A percentile compares a stretch with the other conserved stretches of the same genome.
These are phyloP conservation scores for Papilio aristodemus DNA, from an alignment of 1,140 invertebrate genomes.

Conservation along the genomic window DNA sequence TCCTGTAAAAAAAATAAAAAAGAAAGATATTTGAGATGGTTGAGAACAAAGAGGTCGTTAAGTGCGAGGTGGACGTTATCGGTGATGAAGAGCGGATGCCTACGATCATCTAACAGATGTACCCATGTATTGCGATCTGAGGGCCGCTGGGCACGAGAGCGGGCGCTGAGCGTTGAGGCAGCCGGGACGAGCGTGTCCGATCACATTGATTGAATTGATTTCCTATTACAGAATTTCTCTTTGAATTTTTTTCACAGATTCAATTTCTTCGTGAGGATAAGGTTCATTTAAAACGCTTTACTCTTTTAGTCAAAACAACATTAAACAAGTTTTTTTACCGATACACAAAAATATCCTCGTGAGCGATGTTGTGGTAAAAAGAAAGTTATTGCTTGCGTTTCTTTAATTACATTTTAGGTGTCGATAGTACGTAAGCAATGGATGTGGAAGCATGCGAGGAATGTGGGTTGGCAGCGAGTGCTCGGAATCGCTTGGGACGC, in stretches of 20 bases:
- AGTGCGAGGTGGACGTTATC: slow-evolving; percentile 35
- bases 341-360: slow-evolving; percentile 21
- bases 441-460: slow-evolving; percentile 22
- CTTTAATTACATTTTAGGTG: slow-evolving; percentile 29
- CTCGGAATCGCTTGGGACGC: slow-evolving; percentile 18
- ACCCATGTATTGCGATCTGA: no score
- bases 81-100: slow-evolving; percentile 27
- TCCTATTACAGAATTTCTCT: slow-evolving; percentile 63
- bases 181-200: slow-evolving; percentile 58
- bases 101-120: slow-evolving; percentile 35
- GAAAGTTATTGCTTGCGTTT: slow-evolving; percentile 31
- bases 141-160: slow-evolving; percentile 38
- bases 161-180: no score
- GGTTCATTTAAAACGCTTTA: slow-evolving; percentile 47
- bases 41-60: slow-evolving; percentile 57
- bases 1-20: slow-evolving; percentile 54
- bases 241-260: slow-evolving; percentile 52
- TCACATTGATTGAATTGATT: slow-evolving; percentile 68
- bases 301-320: slow-evolving; percentile 33
- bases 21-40: slow-evolving; percentile 64
- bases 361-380: slow-evolving; percentile 1
- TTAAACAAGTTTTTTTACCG: slow-evolving; percentile 28
- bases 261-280: slow-evolving; percentile 63
- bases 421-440: slow-evolving; percentile 27
- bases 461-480: slow-evolving; percentile 22